Evolutionary conservation across 2,888 invertebrate species (phyloP).

Genomic region (Rutpela maculata): DNA sequence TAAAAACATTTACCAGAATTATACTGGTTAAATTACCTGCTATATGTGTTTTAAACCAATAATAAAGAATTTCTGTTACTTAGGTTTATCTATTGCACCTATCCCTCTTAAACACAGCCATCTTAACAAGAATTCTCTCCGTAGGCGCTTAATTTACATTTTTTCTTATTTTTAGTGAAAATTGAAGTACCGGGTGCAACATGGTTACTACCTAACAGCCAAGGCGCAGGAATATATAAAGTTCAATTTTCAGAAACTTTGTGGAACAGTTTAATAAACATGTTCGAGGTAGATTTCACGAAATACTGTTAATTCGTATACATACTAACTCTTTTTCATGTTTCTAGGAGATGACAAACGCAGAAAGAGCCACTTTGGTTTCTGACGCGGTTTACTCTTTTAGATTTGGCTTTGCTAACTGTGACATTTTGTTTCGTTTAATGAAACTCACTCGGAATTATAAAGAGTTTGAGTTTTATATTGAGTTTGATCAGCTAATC

Average conservation of each 20-base stretch:
- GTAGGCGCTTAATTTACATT: neutral
- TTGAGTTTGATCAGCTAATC: constrained; percentile 23
- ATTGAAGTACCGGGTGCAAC: constrained; percentile 73
- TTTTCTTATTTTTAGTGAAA: constrained; percentile 71
- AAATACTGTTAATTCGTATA: neutral
- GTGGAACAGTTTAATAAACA: constrained; percentile 77
- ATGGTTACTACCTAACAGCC: constrained; percentile 89
- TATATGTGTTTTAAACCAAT: too few species aligned
- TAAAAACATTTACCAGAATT: too few species aligned
- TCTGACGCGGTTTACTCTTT: constrained; percentile 51
- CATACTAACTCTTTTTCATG: too few species aligned
- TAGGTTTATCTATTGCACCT: too few species aligned
- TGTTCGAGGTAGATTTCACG: constrained; percentile 58
- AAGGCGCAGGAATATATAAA: constrained; percentile 89
- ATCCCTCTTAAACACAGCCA: too few species aligned
- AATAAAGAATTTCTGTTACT: too few species aligned
- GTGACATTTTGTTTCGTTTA: constrained; percentile 47
- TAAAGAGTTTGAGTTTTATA: constrained; percentile 40
- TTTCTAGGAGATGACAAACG: constrained; percentile 48
- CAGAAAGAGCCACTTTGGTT: constrained; percentile 41
- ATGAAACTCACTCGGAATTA: constrained; percentile 35
- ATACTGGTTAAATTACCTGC: too few species aligned
- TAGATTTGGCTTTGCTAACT: constrained; percentile 44
- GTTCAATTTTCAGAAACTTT: constrained; percentile 84
- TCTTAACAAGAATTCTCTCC: neutral